Evolutionary conservation across 2,888 invertebrate species (phyloP).

Genomic region (Thelaira solivaga): DNA sequence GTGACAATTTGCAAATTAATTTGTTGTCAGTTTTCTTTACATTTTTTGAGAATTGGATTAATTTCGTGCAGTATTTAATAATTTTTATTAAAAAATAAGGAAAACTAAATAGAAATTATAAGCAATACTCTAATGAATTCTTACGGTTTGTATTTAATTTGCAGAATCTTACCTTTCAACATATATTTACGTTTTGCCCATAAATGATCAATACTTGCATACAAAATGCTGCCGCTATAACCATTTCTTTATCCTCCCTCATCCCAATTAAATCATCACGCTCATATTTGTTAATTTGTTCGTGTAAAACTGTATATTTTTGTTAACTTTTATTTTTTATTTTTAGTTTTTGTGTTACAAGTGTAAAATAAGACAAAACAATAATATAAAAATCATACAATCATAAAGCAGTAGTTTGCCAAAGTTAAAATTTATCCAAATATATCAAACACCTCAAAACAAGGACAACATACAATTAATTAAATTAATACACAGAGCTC

Average conservation of each 20-base stretch:
- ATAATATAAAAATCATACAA: conserved; percentile 47
- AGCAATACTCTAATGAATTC: conserved; percentile 53
- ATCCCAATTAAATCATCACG: conserved; percentile 20
- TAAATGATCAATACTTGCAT: conserved; percentile 48
- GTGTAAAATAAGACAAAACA: conserved; percentile 52
- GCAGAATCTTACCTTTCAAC: conserved; percentile 17
- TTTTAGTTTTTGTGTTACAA: conserved; percentile 63
- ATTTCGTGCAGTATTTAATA: conserved; percentile 21
- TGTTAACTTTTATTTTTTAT: conserved; percentile 52
- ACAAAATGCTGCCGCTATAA: conserved; percentile 51
- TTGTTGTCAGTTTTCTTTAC: neutral
- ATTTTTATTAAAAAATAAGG: conserved; percentile 17
- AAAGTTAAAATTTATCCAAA: conserved; percentile 30
- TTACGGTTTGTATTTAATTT: conserved; percentile 60
- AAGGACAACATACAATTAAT: conserved; percentile 42
- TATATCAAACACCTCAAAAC: conserved; percentile 42
- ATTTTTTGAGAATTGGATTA: neutral
- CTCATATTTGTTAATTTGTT: conserved; percentile 30
- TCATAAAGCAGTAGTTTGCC: conserved; percentile 57
- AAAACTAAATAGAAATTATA: conserved; percentile 21
- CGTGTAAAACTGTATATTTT: conserved; percentile 54
- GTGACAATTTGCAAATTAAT: neutral
- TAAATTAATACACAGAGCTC: conserved; percentile 49
- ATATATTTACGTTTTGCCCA: conserved; percentile 56
- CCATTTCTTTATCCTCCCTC: conserved; percentile 24